Evolutionary conservation across 2,113 vertebrate species (phyloP).

Genomic region (Psilopsiagon aurifrons): DNA sequence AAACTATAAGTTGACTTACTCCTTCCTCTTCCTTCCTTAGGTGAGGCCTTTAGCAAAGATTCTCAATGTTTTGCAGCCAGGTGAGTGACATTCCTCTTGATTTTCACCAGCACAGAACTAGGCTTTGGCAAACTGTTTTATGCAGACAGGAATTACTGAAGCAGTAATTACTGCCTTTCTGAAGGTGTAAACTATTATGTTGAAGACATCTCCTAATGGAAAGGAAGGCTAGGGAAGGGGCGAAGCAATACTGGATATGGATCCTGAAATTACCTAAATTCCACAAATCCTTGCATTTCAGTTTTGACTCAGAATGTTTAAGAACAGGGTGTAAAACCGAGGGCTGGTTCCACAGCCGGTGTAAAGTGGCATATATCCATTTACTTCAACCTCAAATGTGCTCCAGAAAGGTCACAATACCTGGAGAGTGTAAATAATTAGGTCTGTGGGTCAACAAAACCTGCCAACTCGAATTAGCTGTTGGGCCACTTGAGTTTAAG

Average conservation of each 20-base stretch:
- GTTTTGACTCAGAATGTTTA: slow-evolving; percentile 31
- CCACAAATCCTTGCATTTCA: neutral
- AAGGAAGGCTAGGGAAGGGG: neutral
- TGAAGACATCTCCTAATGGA: neutral
- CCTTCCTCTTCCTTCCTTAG: neutral
- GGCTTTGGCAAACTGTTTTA: neutral
- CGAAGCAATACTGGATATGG: neutral
- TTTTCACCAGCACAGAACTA: neutral
- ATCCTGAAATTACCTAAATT: slow-evolving; percentile 9
- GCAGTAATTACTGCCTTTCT: neutral
- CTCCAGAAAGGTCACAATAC: slow-evolving; percentile 45
- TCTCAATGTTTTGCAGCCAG: neutral
- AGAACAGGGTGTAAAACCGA: slow-evolving; percentile 31
- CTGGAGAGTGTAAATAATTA: slow-evolving; percentile 46
- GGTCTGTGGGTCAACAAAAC: slow-evolving; percentile 41
- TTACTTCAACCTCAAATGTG: slow-evolving; percentile 14
- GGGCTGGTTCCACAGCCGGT: neutral
- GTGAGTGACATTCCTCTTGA: neutral
- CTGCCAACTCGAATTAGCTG: slow-evolving; percentile 43
- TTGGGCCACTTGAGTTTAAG: slow-evolving; percentile 48
- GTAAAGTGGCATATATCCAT: neutral
- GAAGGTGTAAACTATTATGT: neutral
- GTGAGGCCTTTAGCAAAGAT: neutral
- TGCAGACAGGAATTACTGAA: neutral
- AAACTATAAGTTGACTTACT: neutral